These are phyloP conservation scores for Axea sp. DNA, from an alignment of 2,888 invertebrate genomes.

Conservation along the genomic window DNA sequence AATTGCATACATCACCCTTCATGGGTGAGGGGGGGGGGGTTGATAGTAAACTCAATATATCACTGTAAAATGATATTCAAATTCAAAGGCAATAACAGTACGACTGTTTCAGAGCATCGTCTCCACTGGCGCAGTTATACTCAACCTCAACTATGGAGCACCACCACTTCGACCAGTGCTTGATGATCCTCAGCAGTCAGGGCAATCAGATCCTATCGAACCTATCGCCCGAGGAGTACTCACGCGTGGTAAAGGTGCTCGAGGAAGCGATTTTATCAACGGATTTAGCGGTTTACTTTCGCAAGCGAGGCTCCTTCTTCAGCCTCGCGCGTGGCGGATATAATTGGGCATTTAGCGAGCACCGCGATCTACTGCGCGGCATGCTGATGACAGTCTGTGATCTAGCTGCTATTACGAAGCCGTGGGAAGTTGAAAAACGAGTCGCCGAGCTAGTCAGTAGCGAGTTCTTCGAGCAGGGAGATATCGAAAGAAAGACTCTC, in stretches of 20 bases:
- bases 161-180: conserved; percentile 97
- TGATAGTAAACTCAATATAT: too few species aligned
- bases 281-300: conserved; percentile 95
- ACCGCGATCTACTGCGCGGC: conserved; percentile 90
- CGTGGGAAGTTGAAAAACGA: conserved; percentile 94
- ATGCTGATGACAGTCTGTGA: conserved; percentile 98
- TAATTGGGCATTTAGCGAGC: conserved; percentile 87
- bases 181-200: conserved; percentile 97
- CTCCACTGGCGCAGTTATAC: conserved; percentile 93
- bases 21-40: too few species aligned
- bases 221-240: conserved; percentile 94
- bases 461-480: conserved; percentile 96
- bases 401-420: conserved; percentile 95
- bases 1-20: too few species aligned
- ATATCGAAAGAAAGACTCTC: conserved; percentile 92
- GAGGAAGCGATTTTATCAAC: conserved; percentile 97
- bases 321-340: conserved; percentile 83
- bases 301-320: conserved; percentile 93
- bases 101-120: conserved; percentile 88
- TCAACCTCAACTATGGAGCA: conserved; percentile 98
- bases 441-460: conserved; percentile 95
- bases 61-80: too few species aligned
- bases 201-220: conserved; percentile 95
- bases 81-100: too few species aligned
- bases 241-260: conserved; percentile 91